phyloP scores from a whole-genome alignment of 2,888 invertebrate species.

The Hydraecia micacea region DNA sequence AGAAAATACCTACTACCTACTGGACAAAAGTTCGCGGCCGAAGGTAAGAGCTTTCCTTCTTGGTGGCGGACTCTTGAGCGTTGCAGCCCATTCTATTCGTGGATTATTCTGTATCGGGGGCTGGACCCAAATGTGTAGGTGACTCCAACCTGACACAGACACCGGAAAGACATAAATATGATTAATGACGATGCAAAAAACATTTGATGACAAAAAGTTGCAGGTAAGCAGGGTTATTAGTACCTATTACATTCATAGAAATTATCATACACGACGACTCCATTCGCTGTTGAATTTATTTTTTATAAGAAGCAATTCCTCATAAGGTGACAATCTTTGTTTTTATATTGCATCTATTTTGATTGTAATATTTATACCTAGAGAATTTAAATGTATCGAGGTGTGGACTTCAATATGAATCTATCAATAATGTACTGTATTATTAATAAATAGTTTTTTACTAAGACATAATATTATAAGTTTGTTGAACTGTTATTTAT shows the following conservation, averaged over 20 bases:
- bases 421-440: conserved; percentile 3
- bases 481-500: conserved; percentile 37
- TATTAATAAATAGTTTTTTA: conserved; percentile 29
- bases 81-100: too few relatives aligned
- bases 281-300: conserved; percentile 15
- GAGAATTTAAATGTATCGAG: conserved; percentile 10
- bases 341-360: conserved; percentile 17
- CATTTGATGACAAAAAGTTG: conserved; percentile 38
- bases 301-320: conserved; percentile 27
- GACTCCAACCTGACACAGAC: too few relatives aligned
- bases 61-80: too few relatives aligned
- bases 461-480: background rate
- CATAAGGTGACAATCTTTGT: background rate
- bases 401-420: conserved; percentile 8
- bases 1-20: too few relatives aligned
- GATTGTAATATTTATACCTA: background rate
- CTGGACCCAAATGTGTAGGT: too few relatives aligned
- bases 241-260: conserved; percentile 17
- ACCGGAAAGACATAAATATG: conserved; percentile 26
- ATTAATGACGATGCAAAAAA: conserved; percentile 38
- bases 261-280: conserved; percentile 19
- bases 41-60: too few relatives aligned
- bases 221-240: background rate
- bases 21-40: too few relatives aligned
- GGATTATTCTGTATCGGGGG: too few relatives aligned